Base-by-base conservation (phyloP, 2,113 vertebrate species). In the Rhabdornis inornatus region DNA sequence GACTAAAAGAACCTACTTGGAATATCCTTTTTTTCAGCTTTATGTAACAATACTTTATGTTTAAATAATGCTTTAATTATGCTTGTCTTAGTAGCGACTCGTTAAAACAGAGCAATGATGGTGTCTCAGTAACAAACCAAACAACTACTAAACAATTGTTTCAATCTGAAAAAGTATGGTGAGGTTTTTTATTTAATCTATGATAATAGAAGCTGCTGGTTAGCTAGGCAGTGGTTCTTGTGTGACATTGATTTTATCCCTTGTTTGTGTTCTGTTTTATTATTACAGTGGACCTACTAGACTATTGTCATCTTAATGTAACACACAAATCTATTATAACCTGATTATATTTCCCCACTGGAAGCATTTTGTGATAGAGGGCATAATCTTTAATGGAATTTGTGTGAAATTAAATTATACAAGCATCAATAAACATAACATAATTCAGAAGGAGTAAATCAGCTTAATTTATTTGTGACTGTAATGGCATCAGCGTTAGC, bases 381-480 rank as follows among this genome's bases (percentile, higher is more conserved):
- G 98, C 98, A 98, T 98, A 98, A 98, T 98, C 98, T 98, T 98
- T 98, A 98, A 98, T 99, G 98, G 98, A 98, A 98, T 99, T 98
- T 98, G 98, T 98, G 98, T 98, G 98, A 98, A 99, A 99, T 99
- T 98, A 98, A 98, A 99, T 98, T 98, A 98, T 98, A 97, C 97
- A 97, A 98, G 98, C 98, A 98, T 98, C 98, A 98, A 98, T 98
- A 98, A 98, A 98, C 98, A 98, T 98, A 98, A 98, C 98, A 98
- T 98, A 98, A 98, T 98, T 98, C 98, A 98, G 98, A 98, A 98
- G 97, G 98, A 98, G 98, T 98, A 98, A 98, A 98, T 98, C 98
- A 98, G 98, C 98, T 98, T 98, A 98, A 98, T 98, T 98, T 98
- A 98, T 98, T 98, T 98, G 98, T 96, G 87, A 97, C 96, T 97